phyloP scores from a whole-genome alignment of 2,888 invertebrate genomes.

The Lochmaea crataegi region DNA sequence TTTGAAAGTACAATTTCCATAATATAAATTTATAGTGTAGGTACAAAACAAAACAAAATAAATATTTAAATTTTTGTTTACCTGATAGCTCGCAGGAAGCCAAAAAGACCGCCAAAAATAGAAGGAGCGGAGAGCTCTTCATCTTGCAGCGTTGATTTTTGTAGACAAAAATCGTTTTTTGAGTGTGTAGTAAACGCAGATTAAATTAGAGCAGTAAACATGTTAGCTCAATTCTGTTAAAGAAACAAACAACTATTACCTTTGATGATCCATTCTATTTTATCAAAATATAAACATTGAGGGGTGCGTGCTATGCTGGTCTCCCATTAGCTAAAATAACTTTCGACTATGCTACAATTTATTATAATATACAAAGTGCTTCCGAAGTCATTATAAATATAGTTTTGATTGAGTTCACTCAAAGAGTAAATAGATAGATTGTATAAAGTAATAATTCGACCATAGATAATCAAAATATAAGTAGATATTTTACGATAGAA shows the following conservation, averaged over 20 bases:
- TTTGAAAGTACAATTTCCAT: neutral
- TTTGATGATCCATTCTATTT: slow-evolving; percentile 22
- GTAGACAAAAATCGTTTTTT: slow-evolving; percentile 18
- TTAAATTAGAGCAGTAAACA: slow-evolving; percentile 49
- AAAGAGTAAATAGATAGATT: too few species aligned
- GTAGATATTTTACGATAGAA: too few species aligned
- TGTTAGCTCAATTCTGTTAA: slow-evolving; percentile 50
- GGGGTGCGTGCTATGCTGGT: slow-evolving; percentile 40
- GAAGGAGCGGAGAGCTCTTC: slow-evolving; percentile 31
- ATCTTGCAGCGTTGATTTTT: slow-evolving; percentile 24
- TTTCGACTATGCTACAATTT: neutral
- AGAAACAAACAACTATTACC: slow-evolving; percentile 48
- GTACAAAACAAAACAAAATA: too few species aligned
- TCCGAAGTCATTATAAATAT: too few species aligned
- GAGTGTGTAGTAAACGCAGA: slow-evolving; percentile 8
- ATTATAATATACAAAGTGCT: too few species aligned
- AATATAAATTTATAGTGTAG: neutral
- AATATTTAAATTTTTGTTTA: slow-evolving; percentile 12
- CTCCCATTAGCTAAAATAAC: slow-evolving; percentile 40
- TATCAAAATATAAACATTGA: slow-evolving; percentile 25
- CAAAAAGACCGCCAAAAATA: slow-evolving; percentile 27
- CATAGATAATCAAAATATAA: too few species aligned
- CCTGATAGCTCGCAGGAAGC: slow-evolving; percentile 31
- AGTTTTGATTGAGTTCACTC: too few species aligned
- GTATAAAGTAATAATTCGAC: too few species aligned